Evolutionary conservation across 2,113 vertebrate genomes (phyloP).

Genomic region (Microtus pennsylvanicus): DNA sequence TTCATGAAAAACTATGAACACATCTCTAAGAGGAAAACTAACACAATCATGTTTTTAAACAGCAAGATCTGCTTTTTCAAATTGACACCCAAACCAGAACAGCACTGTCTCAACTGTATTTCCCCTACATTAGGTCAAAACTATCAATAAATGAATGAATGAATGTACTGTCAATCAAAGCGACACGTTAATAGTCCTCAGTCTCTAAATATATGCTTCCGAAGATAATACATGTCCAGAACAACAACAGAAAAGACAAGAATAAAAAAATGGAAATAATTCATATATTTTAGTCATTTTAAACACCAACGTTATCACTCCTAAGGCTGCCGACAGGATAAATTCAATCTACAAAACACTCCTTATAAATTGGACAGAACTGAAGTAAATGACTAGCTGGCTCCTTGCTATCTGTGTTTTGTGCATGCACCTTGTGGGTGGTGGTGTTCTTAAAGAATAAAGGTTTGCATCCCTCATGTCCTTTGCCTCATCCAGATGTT

Average conservation of each 20-base stretch:
- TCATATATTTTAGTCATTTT: slow-evolving; percentile 61
- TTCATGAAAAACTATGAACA: slow-evolving; percentile 75
- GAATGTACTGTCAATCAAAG: slow-evolving; percentile 93
- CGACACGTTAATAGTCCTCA: slow-evolving; percentile 82
- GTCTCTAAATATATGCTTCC: slow-evolving; percentile 79
- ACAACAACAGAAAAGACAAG: slow-evolving; percentile 71
- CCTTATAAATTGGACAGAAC: slow-evolving; percentile 2
- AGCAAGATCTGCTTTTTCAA: slow-evolving; percentile 81
- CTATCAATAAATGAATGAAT: slow-evolving; percentile 90
- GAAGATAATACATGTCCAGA: slow-evolving; percentile 75
- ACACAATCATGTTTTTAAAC: slow-evolving; percentile 73
- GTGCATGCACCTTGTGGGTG: slow-evolving; percentile 7
- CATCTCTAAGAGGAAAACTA: slow-evolving; percentile 80
- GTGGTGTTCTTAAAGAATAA: slow-evolving; percentile 23
- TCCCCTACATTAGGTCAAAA: slow-evolving; percentile 86
- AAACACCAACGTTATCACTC: slow-evolving; percentile 45
- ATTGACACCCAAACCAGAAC: slow-evolving; percentile 78
- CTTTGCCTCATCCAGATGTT: neutral
- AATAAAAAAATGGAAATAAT: slow-evolving; percentile 74
- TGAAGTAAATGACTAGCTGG: neutral
- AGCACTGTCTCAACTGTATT: slow-evolving; percentile 77
- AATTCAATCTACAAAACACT: slow-evolving; percentile 53
- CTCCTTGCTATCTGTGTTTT: neutral
- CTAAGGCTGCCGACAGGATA: neutral
- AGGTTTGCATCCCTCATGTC: neutral